Evolutionary conservation across 2,797 vertebrate genomes (phyloP).

Genomic region (Rhynchonycteris naso): DNA sequence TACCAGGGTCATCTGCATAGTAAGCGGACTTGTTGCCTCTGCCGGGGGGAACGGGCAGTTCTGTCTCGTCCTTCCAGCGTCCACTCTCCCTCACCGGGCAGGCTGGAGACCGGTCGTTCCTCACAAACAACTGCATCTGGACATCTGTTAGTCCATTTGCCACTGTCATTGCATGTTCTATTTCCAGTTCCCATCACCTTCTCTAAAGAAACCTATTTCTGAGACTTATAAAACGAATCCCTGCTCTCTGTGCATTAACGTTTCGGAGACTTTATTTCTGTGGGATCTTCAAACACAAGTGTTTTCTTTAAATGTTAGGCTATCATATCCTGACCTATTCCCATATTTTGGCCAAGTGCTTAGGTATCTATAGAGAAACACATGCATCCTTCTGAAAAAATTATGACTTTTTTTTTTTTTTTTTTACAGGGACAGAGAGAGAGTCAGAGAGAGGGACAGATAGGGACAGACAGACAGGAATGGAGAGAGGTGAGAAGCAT

Average conservation of each 20-base stretch:
- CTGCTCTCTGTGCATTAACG: neutral
- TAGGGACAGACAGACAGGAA: too few species aligned
- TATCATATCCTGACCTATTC: neutral
- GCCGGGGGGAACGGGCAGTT: rapidly evolving
- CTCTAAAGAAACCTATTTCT: constrained; percentile 9
- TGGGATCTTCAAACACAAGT: neutral
- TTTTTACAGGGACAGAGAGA: too few species aligned
- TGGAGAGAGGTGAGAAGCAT: too few species aligned
- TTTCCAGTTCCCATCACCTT: neutral
- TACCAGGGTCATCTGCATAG: neutral
- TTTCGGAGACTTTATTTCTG: constrained; percentile 1
- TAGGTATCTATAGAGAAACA: neutral
- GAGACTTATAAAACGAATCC: constrained; percentile 13
- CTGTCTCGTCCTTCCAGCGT: neutral
- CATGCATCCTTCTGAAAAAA: neutral
- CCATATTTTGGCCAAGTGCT: neutral
- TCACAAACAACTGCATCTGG: neutral
- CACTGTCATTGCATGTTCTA: neutral
- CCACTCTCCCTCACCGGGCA: neutral
- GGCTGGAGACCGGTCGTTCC: neutral
- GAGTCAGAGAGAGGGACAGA: too few species aligned
- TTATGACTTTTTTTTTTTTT: neutral
- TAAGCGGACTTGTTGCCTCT: neutral
- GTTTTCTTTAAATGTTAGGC: neutral
- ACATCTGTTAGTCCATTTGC: neutral